Evolutionary conservation across 2,888 invertebrate species (phyloP).

Genomic region (Drosophila austrosaltans): DNA sequence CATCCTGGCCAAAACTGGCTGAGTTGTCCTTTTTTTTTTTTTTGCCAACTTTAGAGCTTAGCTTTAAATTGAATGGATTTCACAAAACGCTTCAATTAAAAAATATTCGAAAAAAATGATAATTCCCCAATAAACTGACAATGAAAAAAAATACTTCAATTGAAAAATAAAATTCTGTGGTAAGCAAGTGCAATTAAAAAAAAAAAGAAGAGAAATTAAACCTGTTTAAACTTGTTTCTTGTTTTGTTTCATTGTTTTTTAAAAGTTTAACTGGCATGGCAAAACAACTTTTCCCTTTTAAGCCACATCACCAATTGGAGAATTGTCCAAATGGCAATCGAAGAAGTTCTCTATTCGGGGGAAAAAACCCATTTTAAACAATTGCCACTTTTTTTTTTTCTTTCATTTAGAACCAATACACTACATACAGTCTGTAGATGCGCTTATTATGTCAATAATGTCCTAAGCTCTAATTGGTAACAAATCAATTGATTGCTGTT

Average conservation of each 20-base stretch:
- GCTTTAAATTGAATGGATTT: conserved; percentile 12
- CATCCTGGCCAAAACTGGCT: conserved; percentile 33
- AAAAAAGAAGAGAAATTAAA: no score
- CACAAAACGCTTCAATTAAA: conserved; percentile 18
- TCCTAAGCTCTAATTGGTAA: conserved; percentile 26
- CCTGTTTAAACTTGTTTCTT: no score
- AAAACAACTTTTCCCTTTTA: not conserved
- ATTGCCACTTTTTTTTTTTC: not conserved
- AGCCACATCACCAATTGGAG: not conserved
- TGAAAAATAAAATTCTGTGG: no score
- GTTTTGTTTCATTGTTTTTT: no score
- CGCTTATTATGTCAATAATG: conserved; percentile 41
- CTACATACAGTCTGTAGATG: not conserved
- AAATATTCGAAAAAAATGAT: conserved; percentile 3
- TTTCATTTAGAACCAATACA: not conserved
- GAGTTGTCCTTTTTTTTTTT: conserved; percentile 42
- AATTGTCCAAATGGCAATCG: not conserved
- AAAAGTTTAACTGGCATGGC: no score
- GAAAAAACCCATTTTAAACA: not conserved
- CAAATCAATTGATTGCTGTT: conserved; percentile 7
- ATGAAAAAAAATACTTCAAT: not conserved
- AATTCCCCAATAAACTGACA: not conserved
- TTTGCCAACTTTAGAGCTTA: not conserved
- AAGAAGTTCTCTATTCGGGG: not conserved
- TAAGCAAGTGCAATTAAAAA: no score